Percentiles rank a stretch among this genome's conserved stretches.
These are phyloP conservation scores for Oscheius sp. DNA, from an alignment of 2,888 invertebrate species.

Conservation along the genomic window DNA sequence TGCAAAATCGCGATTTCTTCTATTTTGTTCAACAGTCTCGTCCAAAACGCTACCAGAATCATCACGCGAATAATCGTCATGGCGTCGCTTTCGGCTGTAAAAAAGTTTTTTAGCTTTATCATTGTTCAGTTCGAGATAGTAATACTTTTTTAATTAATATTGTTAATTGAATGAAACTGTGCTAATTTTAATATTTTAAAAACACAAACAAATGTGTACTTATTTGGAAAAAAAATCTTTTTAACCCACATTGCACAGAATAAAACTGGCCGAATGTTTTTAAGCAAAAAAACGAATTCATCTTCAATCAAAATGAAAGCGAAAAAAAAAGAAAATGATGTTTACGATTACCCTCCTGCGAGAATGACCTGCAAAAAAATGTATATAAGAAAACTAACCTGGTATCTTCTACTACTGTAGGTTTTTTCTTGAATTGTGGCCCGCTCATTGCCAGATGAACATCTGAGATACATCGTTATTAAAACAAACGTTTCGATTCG, in stretches of 20 bases:
- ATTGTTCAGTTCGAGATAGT: too few species aligned
- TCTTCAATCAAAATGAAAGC: too few species aligned
- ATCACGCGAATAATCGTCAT: conserved; percentile 34
- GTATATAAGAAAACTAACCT: neutral
- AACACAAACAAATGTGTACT: too few species aligned
- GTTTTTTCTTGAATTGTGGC: conserved; percentile 27
- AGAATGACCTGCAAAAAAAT: neutral
- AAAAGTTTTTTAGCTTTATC: neutral
- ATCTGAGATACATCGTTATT: conserved; percentile 42
- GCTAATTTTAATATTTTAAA: too few species aligned
- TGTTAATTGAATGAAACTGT: too few species aligned
- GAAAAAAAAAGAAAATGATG: neutral
- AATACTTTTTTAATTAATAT: too few species aligned
- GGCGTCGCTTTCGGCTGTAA: conserved; percentile 37
- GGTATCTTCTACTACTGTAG: neutral
- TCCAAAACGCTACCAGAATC: conserved; percentile 28
- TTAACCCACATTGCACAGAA: too few species aligned
- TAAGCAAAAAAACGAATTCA: too few species aligned
- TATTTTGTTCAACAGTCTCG: conserved; percentile 52
- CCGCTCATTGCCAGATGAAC: conserved; percentile 62
- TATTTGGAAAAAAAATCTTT: too few species aligned
- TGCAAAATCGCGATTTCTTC: conserved; percentile 44
- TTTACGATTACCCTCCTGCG: neutral
- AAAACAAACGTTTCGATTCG: neutral
- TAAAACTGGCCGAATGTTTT: too few species aligned